phyloP scores from a whole-genome alignment of 2,797 vertebrate species.

The Scarus forsteni region DNA sequence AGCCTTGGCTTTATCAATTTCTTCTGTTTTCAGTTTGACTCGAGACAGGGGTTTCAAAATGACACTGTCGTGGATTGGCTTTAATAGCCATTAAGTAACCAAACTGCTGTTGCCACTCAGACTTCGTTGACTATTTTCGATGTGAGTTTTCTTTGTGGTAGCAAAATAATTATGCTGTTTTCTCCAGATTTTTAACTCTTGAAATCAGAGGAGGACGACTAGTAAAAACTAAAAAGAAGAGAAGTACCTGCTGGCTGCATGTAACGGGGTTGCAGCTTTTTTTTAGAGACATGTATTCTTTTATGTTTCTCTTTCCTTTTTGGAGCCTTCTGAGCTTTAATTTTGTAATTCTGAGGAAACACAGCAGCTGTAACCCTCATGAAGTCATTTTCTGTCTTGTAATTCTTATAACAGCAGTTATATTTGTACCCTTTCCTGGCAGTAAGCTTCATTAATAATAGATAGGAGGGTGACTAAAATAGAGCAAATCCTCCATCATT shows the following conservation, averaged over 20 bases:
- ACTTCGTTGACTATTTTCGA: no score
- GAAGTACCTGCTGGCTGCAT: not conserved
- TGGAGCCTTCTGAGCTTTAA: not conserved
- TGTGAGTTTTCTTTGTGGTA: no score
- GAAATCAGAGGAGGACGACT: no score
- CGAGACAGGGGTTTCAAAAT: no score
- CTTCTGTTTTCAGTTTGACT: no score
- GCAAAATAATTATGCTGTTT: no score
- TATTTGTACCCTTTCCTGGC: conserved; percentile 60
- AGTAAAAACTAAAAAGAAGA: no score
- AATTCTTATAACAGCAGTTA: conserved; percentile 25
- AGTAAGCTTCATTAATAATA: conserved; percentile 69
- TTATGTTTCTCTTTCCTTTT: not conserved
- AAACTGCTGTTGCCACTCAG: no score
- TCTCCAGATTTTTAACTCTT: no score
- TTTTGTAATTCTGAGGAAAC: not conserved
- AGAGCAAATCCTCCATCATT: conserved; percentile 60
- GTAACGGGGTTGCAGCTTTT: not conserved
- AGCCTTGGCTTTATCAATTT: no score
- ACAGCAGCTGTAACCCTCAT: not conserved
- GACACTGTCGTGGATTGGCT: no score
- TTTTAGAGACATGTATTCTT: not conserved
- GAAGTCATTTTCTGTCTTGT: conserved; percentile 11
- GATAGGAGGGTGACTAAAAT: conserved; percentile 70
- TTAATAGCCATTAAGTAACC: no score